A percentile compares a stretch with the other conserved stretches of the same genome.
These are phyloP conservation scores for Syrmaticus mikado DNA, from an alignment of 2,113 vertebrate genomes.

Conservation along the genomic window DNA sequence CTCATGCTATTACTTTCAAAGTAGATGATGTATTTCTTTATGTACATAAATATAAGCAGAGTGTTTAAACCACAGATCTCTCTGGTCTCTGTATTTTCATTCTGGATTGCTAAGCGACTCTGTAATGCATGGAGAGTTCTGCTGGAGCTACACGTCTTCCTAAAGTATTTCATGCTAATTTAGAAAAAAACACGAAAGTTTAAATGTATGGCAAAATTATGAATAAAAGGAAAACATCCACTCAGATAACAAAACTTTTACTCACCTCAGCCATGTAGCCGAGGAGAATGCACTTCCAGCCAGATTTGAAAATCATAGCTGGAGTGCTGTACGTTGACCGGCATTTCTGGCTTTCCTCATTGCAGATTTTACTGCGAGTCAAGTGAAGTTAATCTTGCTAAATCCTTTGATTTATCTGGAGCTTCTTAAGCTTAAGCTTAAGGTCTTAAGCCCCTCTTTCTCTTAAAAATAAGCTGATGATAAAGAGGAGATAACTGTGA, in stretches of 20 bases:
- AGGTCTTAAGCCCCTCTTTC: background rate
- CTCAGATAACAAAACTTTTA: background rate
- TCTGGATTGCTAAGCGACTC: background rate
- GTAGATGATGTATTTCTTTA: background rate
- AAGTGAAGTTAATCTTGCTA: background rate
- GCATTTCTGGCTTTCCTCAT: background rate
- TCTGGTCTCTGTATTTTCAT: background rate
- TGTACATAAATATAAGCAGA: background rate
- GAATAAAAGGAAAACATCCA: background rate
- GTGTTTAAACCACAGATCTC: background rate
- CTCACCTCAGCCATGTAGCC: background rate
- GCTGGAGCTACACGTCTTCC: background rate
- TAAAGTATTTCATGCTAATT: background rate
- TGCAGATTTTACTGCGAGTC: background rate
- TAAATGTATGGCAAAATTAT: background rate
- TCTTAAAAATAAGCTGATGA: accelerated
- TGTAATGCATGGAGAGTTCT: background rate
- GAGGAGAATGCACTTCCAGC: background rate
- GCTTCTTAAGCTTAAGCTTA: background rate
- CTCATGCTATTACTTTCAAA: background rate
- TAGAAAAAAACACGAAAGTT: background rate
- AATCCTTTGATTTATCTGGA: background rate
- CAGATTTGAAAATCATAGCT: background rate
- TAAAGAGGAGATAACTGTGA: background rate
- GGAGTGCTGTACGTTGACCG: background rate